These are phyloP conservation scores for Bambusicola thoracicus DNA, from an alignment of 2,113 vertebrate species.

Conservation along the genomic window DNA sequence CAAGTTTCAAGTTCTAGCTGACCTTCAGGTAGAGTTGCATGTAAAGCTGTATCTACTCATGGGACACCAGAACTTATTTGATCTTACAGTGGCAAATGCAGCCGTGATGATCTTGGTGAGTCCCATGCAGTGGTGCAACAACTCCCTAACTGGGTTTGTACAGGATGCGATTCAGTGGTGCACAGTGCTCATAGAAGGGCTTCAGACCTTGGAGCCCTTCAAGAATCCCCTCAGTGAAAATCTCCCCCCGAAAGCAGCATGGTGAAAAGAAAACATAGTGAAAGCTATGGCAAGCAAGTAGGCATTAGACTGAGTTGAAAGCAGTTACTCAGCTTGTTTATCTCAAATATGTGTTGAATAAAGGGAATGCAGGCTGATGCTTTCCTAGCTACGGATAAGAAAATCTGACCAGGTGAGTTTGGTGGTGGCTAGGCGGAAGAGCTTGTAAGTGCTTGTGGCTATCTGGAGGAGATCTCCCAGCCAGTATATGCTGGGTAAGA, in stretches of 20 bases:
- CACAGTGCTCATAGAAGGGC: background rate
- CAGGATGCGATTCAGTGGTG: background rate
- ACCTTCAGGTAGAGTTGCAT: background rate
- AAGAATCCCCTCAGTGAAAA: background rate
- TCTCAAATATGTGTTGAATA: background rate
- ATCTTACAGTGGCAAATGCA: background rate
- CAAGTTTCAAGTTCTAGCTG: background rate
- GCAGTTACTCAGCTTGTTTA: background rate
- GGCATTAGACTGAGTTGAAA: background rate
- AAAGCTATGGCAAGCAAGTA: background rate
- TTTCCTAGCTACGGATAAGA: background rate
- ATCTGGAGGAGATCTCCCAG: background rate
- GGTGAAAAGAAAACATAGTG: background rate
- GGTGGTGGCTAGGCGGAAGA: background rate
- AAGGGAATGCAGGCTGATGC: background rate
- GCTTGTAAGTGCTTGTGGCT: background rate
- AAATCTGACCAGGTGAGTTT: background rate
- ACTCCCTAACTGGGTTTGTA: background rate
- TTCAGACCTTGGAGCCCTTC: background rate
- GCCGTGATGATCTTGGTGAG: fast-evolving
- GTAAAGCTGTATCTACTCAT: background rate
- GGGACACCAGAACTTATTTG: background rate
- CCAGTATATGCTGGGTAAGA: background rate
- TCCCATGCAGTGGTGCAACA: background rate
- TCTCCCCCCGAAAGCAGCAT: background rate